Evolutionary conservation across 2,113 vertebrate species (phyloP), one percentile per base, ranked within the genome.

Genomic region (Vombatus ursinus): DNA sequence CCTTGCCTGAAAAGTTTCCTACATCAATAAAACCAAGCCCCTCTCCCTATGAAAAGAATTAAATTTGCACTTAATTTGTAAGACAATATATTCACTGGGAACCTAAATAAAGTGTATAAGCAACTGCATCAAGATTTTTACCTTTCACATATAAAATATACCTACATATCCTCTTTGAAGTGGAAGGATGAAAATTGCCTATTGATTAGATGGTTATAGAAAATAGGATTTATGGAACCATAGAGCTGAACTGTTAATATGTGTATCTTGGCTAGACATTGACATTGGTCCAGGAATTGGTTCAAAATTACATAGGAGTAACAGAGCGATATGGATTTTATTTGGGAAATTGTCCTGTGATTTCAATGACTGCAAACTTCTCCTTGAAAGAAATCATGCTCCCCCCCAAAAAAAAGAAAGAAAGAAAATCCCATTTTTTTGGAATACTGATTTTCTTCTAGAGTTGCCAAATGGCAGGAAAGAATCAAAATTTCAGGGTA

Each of bases 121-220:
- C 16, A 84, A 84, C 68, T 84, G 26, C 8, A 44, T 44, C 68
- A 84, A 84, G 68, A 84, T 44, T 84, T 68, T 84, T 44, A 84
- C n/a, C 7, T 68, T 95, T 96, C 4, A 51, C 94, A 90, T 44
- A 44, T 24, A 95, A 68, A 95, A 77, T 89, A 57, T 94, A 84
- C 52, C 23, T 91, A n/a, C 47, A 90, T 90, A 77, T 47, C 49
- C 6, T 93, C 3, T 14, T 68, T 68, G 31, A 31, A 11, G 57
- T 37, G 28, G 28, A 68, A 61, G 31, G 57, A 68, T 68, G 28
- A 68, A 37, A 68, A 68, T 2, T 44, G n/a, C n/a, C 6, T 44
- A 84, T 84, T 84, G n/a, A 84, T 44, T 44, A 84, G 68, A 44
- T 19, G 44, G 19, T 44, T 19, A 84, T n/a, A 84, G 19, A 19